Evolutionary conservation across 2,797 vertebrate species (phyloP).

Genomic region (Holocentrus rufus): DNA sequence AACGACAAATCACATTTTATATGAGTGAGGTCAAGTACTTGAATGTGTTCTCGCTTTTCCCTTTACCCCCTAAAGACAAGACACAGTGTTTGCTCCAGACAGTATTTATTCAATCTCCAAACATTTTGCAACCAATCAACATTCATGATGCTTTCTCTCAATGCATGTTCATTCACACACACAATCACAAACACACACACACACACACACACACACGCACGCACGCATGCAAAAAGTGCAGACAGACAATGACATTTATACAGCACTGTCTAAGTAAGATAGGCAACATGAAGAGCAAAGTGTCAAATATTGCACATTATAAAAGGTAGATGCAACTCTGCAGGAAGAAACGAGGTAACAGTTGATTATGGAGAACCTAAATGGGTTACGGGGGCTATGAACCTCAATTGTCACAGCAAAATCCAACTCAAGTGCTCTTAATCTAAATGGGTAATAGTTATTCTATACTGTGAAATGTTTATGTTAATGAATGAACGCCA

Average conservation of each 20-base stretch:
- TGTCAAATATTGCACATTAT: conserved; percentile 88
- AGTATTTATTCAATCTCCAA: conserved; percentile 64
- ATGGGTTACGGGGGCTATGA: conserved; percentile 16
- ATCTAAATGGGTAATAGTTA: conserved; percentile 23
- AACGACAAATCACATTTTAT: no score
- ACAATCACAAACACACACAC: neutral
- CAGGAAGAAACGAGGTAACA: conserved; percentile 75
- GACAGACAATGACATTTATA: conserved; percentile 65
- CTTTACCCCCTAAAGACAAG: neutral
- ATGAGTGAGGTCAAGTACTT: neutral
- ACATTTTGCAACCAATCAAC: conserved; percentile 53
- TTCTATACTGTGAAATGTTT: neutral
- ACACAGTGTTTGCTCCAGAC: conserved; percentile 15
- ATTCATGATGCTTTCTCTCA: conserved; percentile 32
- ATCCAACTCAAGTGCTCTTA: conserved; percentile 25
- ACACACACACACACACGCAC: conserved; percentile 25
- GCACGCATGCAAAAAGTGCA: conserved; percentile 64
- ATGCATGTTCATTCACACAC: neutral
- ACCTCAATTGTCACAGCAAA: conserved; percentile 30
- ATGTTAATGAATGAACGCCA: conserved; percentile 1
- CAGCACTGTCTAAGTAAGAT: conserved; percentile 60
- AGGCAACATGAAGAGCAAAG: conserved; percentile 74
- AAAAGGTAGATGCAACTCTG: conserved; percentile 56
- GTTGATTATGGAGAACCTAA: conserved; percentile 59
- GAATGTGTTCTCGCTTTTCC: neutral